Conservation (phyloP, 92 coral and sea anemone genomes). For the Phenganax stokvisi region DNA sequence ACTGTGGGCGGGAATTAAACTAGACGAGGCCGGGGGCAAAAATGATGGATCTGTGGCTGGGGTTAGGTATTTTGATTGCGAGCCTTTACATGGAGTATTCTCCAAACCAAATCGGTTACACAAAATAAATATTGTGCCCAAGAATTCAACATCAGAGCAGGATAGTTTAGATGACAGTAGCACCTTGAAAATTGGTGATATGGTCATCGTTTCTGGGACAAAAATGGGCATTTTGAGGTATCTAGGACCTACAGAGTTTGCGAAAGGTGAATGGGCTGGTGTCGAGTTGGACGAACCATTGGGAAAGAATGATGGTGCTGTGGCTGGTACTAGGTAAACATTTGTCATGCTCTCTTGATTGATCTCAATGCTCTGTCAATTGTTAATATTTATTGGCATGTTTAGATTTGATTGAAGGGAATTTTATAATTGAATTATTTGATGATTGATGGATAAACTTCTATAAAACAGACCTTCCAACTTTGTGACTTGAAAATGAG, state of each 20-base stretch:
- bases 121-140: slow-evolving; percentile 63
- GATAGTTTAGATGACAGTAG: slow-evolving; percentile 43
- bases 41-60: slow-evolving; percentile 95
- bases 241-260: slow-evolving; percentile 89
- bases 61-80: slow-evolving; percentile 83
- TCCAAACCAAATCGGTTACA: slow-evolving; percentile 83
- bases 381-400: slow-evolving; percentile 22
- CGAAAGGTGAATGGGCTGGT: slow-evolving; percentile 98
- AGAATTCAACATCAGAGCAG: slow-evolving; percentile 37
- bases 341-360: background rate
- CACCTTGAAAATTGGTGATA: slow-evolving; percentile 77
- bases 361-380: slow-evolving; percentile 6
- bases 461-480: too few relatives aligned
- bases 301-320: slow-evolving; percentile 98
- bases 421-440: background rate
- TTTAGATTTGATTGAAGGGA: slow-evolving; percentile 23
- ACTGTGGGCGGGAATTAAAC: slow-evolving; percentile 87
- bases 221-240: slow-evolving; percentile 77
- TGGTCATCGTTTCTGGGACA: slow-evolving; percentile 84
- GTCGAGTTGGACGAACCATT: slow-evolving; percentile 86
- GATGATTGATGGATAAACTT: too few relatives aligned
- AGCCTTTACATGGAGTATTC: slow-evolving; percentile 78
- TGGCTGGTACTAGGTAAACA: slow-evolving; percentile 89
- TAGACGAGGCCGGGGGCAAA: slow-evolving; percentile 86
- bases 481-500: too few relatives aligned